Evolutionary conservation across 2,113 vertebrate genomes (phyloP).

Genomic region (Chaetorhynchus papuensis): DNA sequence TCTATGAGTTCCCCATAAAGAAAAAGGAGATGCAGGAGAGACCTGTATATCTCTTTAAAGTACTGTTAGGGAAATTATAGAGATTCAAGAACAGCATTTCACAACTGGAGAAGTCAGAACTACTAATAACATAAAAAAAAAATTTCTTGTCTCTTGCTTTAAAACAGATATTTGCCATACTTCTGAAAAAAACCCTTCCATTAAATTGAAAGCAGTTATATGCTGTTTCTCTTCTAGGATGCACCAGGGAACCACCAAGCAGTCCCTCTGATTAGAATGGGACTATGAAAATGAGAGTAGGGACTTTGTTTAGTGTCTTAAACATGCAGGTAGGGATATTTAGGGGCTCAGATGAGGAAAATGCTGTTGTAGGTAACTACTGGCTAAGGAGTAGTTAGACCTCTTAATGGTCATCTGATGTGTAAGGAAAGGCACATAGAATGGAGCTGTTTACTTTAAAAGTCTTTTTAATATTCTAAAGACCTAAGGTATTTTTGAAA

Average conservation of each 20-base stretch:
- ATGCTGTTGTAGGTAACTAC: conserved; percentile 15
- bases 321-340: neutral
- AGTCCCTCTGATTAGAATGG: neutral
- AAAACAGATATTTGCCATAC: neutral
- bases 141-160: neutral
- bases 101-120: neutral
- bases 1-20: neutral
- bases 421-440: neutral
- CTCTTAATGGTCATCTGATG: neutral
- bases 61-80: neutral
- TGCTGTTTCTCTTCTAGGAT: neutral
- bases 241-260: neutral
- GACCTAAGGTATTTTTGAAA: neutral
- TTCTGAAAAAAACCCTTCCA: neutral
- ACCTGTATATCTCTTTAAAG: neutral
- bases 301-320: neutral
- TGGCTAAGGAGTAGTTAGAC: neutral
- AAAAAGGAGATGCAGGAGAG: neutral
- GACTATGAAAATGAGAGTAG: conserved; percentile 14
- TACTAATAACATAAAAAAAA: neutral
- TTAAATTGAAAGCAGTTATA: neutral
- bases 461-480: neutral
- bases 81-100: neutral
- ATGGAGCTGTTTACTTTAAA: neutral
- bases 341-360: neutral